phyloP scores from a whole-genome alignment of 2,113 vertebrate genomes.

The Periophthalmodon schlosseri region DNA sequence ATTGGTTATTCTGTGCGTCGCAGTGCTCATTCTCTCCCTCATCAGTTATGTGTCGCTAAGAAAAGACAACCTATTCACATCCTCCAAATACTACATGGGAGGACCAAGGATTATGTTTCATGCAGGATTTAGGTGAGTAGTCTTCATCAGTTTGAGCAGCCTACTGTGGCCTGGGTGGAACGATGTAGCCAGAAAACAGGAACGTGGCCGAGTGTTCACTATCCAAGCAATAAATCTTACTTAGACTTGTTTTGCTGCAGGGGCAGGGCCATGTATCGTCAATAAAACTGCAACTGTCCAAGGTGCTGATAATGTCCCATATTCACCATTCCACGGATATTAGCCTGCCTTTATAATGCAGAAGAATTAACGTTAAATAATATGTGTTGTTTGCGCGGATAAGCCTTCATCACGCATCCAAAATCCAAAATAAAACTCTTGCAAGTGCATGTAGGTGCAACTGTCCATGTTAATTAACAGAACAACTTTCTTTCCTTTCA shows the following conservation, averaged over 20 bases:
- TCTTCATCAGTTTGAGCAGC: not conserved
- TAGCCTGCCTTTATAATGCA: not conserved
- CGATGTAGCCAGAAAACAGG: slow-evolving; percentile 27
- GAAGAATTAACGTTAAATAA: not conserved
- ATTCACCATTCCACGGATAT: not conserved
- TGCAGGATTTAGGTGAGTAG: slow-evolving; percentile 92
- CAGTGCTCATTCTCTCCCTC: slow-evolving; percentile 91
- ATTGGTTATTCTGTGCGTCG: slow-evolving; percentile 91
- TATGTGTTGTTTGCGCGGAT: not conserved
- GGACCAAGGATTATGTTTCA: slow-evolving; percentile 96
- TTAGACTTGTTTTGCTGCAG: not conserved
- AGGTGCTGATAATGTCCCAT: slow-evolving; percentile 34
- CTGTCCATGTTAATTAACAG: not conserved
- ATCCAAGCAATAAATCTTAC: not conserved
- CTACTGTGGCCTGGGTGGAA: not conserved
- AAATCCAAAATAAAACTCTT: too few species aligned
- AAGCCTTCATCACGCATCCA: not conserved
- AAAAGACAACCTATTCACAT: slow-evolving; percentile 91
- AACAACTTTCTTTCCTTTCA: slow-evolving; percentile 48
- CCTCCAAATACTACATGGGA: slow-evolving; percentile 86
- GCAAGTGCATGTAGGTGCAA: not conserved
- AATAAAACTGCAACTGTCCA: slow-evolving; percentile 44
- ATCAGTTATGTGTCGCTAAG: slow-evolving; percentile 96
- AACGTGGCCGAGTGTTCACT: slow-evolving; percentile 29
- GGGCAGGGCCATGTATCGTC: not conserved